These are phyloP conservation scores for Heteractis magnifica DNA, from an alignment of 92 coral and sea anemone species.

Conservation along the genomic window DNA sequence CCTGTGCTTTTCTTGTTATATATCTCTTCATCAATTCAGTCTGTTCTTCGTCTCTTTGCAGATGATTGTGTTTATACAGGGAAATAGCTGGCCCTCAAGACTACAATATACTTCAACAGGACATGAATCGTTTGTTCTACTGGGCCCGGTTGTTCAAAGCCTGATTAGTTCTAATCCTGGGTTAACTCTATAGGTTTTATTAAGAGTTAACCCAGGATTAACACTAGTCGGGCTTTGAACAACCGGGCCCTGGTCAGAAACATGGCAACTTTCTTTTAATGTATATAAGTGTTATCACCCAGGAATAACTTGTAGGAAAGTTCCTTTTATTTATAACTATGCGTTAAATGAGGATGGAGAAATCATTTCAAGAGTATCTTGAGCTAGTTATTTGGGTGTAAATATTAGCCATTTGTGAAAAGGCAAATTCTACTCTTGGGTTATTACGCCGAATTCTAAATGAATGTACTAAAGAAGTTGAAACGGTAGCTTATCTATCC, in stretches of 20 bases:
- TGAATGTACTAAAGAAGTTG: slow-evolving; percentile 1
- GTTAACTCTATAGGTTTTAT: too few relatives aligned
- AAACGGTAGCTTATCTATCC: not conserved
- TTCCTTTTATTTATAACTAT: slow-evolving; percentile 17
- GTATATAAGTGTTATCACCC: slow-evolving; percentile 46
- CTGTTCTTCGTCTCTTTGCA: slow-evolving; percentile 53
- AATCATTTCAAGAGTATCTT: slow-evolving; percentile 34
- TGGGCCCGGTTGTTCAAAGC: too few relatives aligned
- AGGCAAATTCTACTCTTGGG: slow-evolving; percentile 53
- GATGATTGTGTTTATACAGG: slow-evolving; percentile 52
- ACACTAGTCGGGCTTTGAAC: too few relatives aligned
- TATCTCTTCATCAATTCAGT: slow-evolving; percentile 5
- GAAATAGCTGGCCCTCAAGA: slow-evolving; percentile 32
- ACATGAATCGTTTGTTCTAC: slow-evolving; percentile 24
- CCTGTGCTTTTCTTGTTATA: slow-evolving; percentile 47
- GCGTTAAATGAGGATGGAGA: slow-evolving; percentile 18
- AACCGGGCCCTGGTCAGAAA: too few relatives aligned
- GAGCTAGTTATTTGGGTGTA: slow-evolving; percentile 40
- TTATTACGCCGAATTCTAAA: slow-evolving; percentile 41
- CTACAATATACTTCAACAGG: slow-evolving; percentile 22
- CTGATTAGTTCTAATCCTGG: too few relatives aligned
- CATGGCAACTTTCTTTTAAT: slow-evolving; percentile 53
- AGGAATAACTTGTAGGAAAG: slow-evolving; percentile 47
- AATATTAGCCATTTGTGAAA: slow-evolving; percentile 30
- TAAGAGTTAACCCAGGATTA: too few relatives aligned